Conservation (phyloP, 2,888 invertebrate species). For the Tridacna crocea region DNA sequence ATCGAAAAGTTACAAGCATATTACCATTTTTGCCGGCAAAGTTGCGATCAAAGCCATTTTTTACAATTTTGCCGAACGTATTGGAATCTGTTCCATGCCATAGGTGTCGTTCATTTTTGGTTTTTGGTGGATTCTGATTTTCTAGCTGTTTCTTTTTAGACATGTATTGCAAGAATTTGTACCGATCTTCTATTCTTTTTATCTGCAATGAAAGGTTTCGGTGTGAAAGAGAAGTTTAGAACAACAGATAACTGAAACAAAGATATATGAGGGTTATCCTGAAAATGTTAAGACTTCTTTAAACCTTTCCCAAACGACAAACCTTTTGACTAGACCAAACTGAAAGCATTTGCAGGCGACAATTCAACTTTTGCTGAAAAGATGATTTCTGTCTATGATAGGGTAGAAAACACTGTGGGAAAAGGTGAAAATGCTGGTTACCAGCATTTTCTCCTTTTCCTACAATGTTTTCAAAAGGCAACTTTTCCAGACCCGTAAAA, state of each 20-base stretch:
- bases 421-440: no score
- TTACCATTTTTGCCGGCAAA: slow-evolving; percentile 16
- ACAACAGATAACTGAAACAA: neutral
- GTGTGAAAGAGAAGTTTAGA: neutral
- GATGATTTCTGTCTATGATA: no score
- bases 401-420: neutral
- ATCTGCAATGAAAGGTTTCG: neutral
- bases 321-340: no score
- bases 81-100: slow-evolving; percentile 64
- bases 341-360: no score
- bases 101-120: slow-evolving; percentile 52
- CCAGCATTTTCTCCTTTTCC: no score
- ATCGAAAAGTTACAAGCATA: neutral
- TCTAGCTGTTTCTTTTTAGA: slow-evolving; percentile 54
- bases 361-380: no score
- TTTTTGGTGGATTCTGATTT: slow-evolving; percentile 38
- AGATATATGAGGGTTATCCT: neutral
- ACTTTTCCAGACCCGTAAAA: no score
- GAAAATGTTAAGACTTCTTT: neutral
- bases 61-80: neutral
- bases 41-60: slow-evolving; percentile 11
- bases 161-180: slow-evolving; percentile 12
- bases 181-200: slow-evolving; percentile 5
- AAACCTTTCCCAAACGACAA: no score
- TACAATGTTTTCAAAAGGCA: no score